A percentile compares a stretch with the other conserved stretches of the same genome.
Evolutionary conservation across 1,140 invertebrate species (phyloP).

Genomic region (Temnothorax longispinosus): DNA sequence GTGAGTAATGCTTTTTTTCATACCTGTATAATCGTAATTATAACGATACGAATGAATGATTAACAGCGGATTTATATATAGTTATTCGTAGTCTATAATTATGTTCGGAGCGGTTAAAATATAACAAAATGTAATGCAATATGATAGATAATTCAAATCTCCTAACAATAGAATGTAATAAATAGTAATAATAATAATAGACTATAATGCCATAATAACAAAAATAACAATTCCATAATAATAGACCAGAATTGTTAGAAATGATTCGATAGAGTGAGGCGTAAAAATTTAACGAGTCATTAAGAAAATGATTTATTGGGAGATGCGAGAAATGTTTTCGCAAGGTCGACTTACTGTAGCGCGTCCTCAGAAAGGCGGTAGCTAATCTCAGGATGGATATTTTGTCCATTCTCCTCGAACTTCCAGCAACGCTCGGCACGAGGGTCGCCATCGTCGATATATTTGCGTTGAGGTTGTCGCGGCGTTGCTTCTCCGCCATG

Average conservation of each 20-base stretch:
- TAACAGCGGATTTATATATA: not conserved
- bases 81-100: not conserved
- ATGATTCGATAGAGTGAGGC: not conserved
- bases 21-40: not conserved
- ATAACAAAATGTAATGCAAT: not conserved
- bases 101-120: not conserved
- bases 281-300: not conserved
- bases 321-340: not conserved
- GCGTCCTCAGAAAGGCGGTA: slow-evolving; percentile 90
- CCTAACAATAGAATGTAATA: not conserved
- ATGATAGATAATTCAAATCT: not conserved
- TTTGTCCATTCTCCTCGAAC: slow-evolving; percentile 94
- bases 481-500: slow-evolving; percentile 94
- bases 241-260: not conserved
- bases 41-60: not conserved
- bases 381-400: slow-evolving; percentile 94
- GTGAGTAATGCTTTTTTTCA: not conserved
- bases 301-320: not conserved
- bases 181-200: not conserved
- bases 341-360: slow-evolving; percentile 86
- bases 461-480: slow-evolving; percentile 95
- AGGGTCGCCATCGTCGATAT: slow-evolving; percentile 93
- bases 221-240: not conserved
- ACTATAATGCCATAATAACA: not conserved
- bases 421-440: slow-evolving; percentile 93